A percentile compares a stretch with the other conserved stretches of the same genome.
Conservation (phyloP, 2,797 vertebrate genomes). For the Xiphorhynchus erythropygius region DNA sequence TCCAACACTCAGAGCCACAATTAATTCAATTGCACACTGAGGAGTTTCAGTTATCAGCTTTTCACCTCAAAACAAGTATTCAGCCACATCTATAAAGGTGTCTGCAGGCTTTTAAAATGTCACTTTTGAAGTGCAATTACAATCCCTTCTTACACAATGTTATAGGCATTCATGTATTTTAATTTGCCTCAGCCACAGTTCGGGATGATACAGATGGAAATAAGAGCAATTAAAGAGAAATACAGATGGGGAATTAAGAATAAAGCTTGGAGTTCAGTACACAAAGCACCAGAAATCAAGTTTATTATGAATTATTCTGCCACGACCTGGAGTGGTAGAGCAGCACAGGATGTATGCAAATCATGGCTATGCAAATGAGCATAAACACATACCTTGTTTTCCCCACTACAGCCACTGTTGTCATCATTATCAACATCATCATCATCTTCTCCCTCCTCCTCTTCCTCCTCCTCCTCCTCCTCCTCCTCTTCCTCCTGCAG, state of each 20-base stretch:
- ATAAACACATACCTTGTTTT: slow-evolving; percentile 77
- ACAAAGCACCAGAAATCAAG: not conserved
- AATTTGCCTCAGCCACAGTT: not conserved
- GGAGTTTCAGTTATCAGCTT: not conserved
- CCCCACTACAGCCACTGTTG: slow-evolving; percentile 90
- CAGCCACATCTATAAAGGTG: not conserved
- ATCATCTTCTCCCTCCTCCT: slow-evolving; percentile 83
- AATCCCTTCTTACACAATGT: not conserved
- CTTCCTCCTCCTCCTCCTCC: slow-evolving; percentile 86
- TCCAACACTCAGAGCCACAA: not conserved
- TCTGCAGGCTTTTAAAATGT: not conserved
- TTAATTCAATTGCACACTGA: not conserved
- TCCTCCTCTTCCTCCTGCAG: slow-evolving; percentile 92
- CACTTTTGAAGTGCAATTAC: not conserved
- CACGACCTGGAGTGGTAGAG: not conserved
- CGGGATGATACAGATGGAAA: not conserved
- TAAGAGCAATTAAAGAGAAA: not conserved
- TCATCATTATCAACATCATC: slow-evolving; percentile 88
- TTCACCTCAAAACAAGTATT: not conserved
- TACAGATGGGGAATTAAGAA: not conserved
- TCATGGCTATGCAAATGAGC: not conserved
- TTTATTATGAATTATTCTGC: not conserved
- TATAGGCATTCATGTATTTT: rapidly evolving
- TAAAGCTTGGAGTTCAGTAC: not conserved
- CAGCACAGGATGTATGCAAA: not conserved